Conservation (phyloP, 2,888 invertebrate species). For the Trachelus troglodyta region DNA sequence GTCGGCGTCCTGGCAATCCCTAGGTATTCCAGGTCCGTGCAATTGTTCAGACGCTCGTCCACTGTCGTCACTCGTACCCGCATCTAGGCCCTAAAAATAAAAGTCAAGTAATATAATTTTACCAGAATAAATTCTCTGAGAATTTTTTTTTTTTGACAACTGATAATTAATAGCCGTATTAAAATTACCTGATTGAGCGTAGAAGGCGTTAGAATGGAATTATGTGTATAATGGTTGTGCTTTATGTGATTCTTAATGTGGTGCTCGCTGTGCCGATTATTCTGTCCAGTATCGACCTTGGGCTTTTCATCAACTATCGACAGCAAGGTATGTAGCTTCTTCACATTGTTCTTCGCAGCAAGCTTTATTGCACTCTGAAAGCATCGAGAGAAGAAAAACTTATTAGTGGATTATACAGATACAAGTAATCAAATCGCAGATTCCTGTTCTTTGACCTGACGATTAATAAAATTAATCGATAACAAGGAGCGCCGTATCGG, state of each 20-base stretch:
- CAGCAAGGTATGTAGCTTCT: slow-evolving; percentile 69
- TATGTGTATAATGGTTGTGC: slow-evolving; percentile 64
- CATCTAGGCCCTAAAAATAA: slow-evolving; percentile 77
- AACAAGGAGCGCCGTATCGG: neutral
- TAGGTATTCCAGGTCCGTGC: slow-evolving; percentile 73
- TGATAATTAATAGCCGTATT: neutral
- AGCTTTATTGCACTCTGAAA: slow-evolving; percentile 71
- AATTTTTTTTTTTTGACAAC: neutral
- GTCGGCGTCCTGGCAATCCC: slow-evolving; percentile 77
- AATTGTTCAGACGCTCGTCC: slow-evolving; percentile 84
- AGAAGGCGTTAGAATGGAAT: slow-evolving; percentile 65
- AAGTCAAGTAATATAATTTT: slow-evolving; percentile 13
- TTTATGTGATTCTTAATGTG: slow-evolving; percentile 65
- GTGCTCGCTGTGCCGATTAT: slow-evolving; percentile 67
- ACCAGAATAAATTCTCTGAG: neutral
- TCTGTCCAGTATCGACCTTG: slow-evolving; percentile 71
- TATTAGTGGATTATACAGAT: neutral
- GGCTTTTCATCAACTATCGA: slow-evolving; percentile 71
- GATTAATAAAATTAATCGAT: neutral
- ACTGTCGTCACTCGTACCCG: slow-evolving; percentile 87
- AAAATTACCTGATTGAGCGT: slow-evolving; percentile 61
- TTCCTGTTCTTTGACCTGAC: neutral
- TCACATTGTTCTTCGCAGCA: slow-evolving; percentile 72
- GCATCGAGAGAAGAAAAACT: slow-evolving; percentile 6
- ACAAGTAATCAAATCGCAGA: neutral